Evolutionary conservation across 2,113 vertebrate genomes (phyloP).

Genomic region (Microcebus jonahi): DNA sequence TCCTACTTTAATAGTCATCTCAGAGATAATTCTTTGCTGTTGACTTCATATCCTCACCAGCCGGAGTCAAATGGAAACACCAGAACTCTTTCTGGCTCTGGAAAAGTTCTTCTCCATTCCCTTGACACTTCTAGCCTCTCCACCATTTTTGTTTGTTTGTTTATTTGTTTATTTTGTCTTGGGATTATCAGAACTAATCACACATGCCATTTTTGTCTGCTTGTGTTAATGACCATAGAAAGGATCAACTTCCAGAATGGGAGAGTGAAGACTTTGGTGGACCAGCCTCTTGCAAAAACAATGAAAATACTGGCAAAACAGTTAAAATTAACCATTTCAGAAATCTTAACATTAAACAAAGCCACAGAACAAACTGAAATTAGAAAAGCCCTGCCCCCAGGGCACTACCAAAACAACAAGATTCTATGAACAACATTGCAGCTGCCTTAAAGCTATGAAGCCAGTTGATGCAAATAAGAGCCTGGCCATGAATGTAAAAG

Average conservation of each 20-base stretch:
- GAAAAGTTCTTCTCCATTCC: not conserved
- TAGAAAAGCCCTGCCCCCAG: not conserved
- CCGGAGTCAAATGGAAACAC: not conserved
- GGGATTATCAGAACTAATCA: not conserved
- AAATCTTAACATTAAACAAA: not conserved
- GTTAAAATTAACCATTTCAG: not conserved
- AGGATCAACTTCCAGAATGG: not conserved
- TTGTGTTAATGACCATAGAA: not conserved
- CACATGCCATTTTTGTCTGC: not conserved
- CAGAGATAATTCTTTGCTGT: not conserved
- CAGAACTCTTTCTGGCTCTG: not conserved
- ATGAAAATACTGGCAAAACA: not conserved
- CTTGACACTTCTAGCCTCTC: not conserved
- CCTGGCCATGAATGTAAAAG: not conserved
- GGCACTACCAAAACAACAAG: not conserved
- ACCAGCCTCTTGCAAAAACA: not conserved
- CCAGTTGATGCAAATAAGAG: not conserved
- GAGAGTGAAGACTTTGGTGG: not conserved
- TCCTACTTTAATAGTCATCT: not conserved
- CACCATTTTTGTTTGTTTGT: not conserved
- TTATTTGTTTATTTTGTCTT: not conserved
- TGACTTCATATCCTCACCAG: not conserved
- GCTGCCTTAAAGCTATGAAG: not conserved
- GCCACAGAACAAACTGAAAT: not conserved
- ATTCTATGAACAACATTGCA: too few relatives aligned